Conservation (phyloP, 2,797 vertebrate species). For the Scolopax bukidnonensis region DNA sequence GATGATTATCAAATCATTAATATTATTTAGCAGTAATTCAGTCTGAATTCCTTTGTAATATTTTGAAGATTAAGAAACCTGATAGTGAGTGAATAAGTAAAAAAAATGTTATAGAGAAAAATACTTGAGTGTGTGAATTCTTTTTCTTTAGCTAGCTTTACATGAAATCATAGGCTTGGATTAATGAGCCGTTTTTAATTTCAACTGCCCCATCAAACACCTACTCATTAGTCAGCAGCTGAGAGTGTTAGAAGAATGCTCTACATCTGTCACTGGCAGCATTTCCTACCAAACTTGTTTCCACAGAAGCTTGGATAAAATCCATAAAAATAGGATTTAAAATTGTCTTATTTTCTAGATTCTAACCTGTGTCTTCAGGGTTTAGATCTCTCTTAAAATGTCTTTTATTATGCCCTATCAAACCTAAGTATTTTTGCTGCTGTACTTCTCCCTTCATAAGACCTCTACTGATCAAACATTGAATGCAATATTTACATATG, state of each 20-base stretch:
- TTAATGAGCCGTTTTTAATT: slow-evolving; percentile 49
- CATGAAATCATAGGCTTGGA: slow-evolving; percentile 42
- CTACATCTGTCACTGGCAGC: slow-evolving; percentile 63
- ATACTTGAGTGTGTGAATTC: background rate
- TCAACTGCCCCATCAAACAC: slow-evolving; percentile 64
- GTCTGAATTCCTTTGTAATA: background rate
- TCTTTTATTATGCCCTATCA: background rate
- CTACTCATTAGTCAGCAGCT: slow-evolving; percentile 67
- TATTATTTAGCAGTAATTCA: background rate
- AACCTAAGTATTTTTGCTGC: background rate
- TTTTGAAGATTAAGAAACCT: background rate
- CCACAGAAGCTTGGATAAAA: slow-evolving; percentile 26
- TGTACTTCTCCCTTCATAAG: background rate
- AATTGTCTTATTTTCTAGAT: slow-evolving; percentile 19
- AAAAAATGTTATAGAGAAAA: background rate
- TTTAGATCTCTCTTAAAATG: background rate
- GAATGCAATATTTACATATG: background rate
- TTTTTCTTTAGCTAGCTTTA: slow-evolving; percentile 6
- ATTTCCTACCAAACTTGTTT: slow-evolving; percentile 64
- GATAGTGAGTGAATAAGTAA: background rate
- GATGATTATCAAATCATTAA: background rate
- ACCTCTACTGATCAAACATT: background rate
- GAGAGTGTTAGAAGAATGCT: slow-evolving; percentile 55
- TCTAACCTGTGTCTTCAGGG: background rate
- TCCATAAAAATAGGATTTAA: slow-evolving; percentile 25